Evolutionary conservation across 2,797 vertebrate species (phyloP).

Genomic region (Halcyon badia): DNA sequence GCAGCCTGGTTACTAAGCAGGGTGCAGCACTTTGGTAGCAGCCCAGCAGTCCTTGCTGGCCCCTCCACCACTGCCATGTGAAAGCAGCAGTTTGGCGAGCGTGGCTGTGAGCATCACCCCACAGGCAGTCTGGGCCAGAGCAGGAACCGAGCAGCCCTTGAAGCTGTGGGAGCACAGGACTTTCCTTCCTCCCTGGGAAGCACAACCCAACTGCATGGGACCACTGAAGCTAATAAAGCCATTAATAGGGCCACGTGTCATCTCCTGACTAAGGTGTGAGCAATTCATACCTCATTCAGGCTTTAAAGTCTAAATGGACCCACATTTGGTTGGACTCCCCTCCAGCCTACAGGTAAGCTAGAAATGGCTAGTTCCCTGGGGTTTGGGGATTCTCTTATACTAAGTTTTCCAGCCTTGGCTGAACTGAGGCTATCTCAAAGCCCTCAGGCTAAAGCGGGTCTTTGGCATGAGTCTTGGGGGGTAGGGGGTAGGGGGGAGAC

Average conservation of each 20-base stretch:
- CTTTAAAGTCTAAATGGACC: neutral
- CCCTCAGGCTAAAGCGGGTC: neutral
- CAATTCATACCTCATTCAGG: neutral
- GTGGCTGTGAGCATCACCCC: neutral
- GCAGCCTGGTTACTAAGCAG: too few relatives aligned
- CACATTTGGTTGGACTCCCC: accelerated
- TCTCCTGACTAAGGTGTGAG: neutral
- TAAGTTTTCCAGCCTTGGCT: neutral
- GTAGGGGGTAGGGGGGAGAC: neutral
- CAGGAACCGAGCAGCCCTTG: neutral
- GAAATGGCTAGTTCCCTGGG: accelerated
- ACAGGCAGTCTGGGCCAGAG: neutral
- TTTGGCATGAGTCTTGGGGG: neutral
- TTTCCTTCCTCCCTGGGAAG: neutral
- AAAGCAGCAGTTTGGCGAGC: neutral
- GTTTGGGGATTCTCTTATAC: neutral
- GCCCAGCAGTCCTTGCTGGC: neutral
- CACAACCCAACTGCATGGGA: accelerated
- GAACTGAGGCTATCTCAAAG: neutral
- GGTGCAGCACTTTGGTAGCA: accelerated
- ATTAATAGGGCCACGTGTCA: neutral
- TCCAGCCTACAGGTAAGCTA: neutral
- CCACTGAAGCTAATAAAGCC: neutral
- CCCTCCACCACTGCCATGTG: accelerated
- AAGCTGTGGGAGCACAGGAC: accelerated